Evolutionary conservation across 2,888 invertebrate species (phyloP), one percentile per base, ranked within the genome.

Genomic region (Trichopria drosophilae): DNA sequence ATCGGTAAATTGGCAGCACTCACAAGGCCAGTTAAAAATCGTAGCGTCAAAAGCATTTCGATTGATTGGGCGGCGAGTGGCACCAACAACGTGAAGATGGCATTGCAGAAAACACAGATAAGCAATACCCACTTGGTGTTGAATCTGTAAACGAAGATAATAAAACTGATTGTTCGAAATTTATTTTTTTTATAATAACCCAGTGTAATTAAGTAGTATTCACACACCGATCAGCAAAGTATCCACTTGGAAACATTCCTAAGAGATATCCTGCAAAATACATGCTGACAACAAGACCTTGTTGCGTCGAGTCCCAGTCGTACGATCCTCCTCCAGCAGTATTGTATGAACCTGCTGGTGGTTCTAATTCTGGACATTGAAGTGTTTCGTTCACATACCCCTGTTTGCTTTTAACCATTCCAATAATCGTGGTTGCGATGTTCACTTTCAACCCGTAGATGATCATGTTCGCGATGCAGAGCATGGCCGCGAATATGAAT

Each of bases 391-490:
- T 13, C n/a, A n/a, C n/a, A n/a, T n/a, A n/a, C n/a, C n/a, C n/a
- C n/a, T n/a, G n/a, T 29, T 31, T 1, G 1, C 19, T 13, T 19
- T 70, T 73, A 0, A 71, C 67, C 74, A 75, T 75, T 3, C 72
- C 74, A 24, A 73, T 68, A 18, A 74, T 68, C 1, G 72, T 60
- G 9, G 66, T 69, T 3, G 72, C 58, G 7, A 74, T 68, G 47
- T 74, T 74, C 3, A 74, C 69, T 48, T 74, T 74, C 18, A 69
- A 48, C 0, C 73, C 74, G 39, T 74, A 74, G 51, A 74, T 70
- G 42, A 74, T 73, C 73, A 72, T 71, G 55, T 74, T 74, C 35
- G 73, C 74, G 23, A 73, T 62, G 65, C 69, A 73, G 18, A 74
- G 62, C 74, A 74, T 74, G 45, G 69, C 62, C 13, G 73, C 73